Conservation (phyloP, 2,113 vertebrate genomes). For the Rattus rattus region DNA sequence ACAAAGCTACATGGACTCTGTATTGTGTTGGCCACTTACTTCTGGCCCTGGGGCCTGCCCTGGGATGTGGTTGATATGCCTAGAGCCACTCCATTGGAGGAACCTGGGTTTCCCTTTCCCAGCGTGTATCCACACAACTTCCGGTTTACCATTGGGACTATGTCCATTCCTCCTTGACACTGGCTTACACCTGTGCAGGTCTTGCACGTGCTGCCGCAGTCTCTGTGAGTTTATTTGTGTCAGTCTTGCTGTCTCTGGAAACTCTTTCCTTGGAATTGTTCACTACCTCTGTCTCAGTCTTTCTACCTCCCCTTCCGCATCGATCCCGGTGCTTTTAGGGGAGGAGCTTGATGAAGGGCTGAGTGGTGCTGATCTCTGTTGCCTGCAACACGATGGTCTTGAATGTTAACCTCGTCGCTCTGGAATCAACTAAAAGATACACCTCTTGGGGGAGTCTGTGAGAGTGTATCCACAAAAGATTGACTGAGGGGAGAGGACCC, state of each 20-base stretch:
- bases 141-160: neutral
- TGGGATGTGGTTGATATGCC: neutral
- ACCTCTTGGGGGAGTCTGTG: neutral
- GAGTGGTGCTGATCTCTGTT: neutral
- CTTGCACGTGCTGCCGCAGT: neutral
- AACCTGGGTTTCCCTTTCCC: neutral
- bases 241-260: neutral
- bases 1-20: neutral
- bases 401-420: neutral
- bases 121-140: neutral
- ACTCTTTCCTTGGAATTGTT: neutral
- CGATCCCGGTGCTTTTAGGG: neutral
- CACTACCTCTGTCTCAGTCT: neutral
- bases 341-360: neutral
- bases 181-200: neutral
- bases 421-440: neutral
- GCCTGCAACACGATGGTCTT: no score
- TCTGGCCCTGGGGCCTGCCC: neutral
- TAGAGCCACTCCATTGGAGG: neutral
- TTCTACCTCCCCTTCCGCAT: neutral
- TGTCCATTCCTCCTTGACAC: neutral
- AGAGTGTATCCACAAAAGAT: no score
- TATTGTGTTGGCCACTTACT: neutral
- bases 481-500: no score
- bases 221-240: neutral